Evolutionary conservation across 2,888 invertebrate genomes (phyloP).

Genomic region (Linnaemya tessellans): DNA sequence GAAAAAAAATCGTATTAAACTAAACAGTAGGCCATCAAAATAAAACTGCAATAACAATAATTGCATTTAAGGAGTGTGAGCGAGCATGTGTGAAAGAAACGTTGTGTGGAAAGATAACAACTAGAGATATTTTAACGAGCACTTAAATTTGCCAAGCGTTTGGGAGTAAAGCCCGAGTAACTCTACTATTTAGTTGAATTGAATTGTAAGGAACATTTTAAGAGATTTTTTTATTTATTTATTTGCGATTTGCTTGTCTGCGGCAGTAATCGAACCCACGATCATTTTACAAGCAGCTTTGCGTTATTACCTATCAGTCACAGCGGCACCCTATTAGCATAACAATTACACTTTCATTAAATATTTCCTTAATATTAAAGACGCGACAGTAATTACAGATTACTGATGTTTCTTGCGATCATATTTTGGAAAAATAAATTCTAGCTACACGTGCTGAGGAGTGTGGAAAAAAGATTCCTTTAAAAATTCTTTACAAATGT

Average conservation of each 20-base stretch:
- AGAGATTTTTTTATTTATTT: not conserved
- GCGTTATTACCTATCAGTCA: too few species aligned
- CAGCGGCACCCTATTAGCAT: too few species aligned
- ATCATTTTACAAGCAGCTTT: too few species aligned
- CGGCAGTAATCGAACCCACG: too few species aligned
- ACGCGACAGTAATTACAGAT: too few species aligned
- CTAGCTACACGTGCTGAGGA: too few species aligned
- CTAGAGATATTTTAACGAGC: not conserved
- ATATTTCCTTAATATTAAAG: too few species aligned
- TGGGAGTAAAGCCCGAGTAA: not conserved
- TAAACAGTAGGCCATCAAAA: constrained; percentile 52
- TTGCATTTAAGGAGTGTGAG: constrained; percentile 37
- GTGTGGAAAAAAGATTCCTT: too few species aligned
- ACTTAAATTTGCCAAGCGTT: constrained; percentile 5
- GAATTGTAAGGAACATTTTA: not conserved
- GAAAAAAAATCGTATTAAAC: constrained; percentile 10
- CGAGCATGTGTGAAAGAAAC: not conserved
- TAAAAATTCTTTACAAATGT: too few species aligned
- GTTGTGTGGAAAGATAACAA: not conserved
- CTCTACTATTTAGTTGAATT: not conserved
- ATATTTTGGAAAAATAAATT: too few species aligned
- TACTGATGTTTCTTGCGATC: too few species aligned
- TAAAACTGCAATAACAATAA: constrained; percentile 45
- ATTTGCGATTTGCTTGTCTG: too few species aligned
- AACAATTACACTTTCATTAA: not conserved